Evolutionary conservation across 2,888 invertebrate species (phyloP).

Genomic region (Cheilosia soror): DNA sequence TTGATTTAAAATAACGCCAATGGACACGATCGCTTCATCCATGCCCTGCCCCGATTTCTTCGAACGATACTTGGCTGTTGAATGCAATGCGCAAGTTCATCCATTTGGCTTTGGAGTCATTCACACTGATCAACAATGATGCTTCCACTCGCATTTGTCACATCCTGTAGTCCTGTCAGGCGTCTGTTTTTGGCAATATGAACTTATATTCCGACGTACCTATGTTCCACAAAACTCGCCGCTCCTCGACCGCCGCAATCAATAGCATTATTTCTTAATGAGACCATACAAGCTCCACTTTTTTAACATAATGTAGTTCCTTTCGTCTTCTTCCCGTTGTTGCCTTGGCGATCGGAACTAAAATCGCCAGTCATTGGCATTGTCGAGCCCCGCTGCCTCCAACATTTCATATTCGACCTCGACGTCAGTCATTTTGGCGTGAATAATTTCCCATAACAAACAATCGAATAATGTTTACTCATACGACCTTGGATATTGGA

Average conservation of each 20-base stretch:
- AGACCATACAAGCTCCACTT: conserved; percentile 3
- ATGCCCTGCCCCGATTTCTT: not conserved
- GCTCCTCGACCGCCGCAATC: not conserved
- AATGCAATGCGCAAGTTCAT: conserved; percentile 6
- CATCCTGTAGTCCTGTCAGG: not conserved
- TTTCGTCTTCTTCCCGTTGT: conserved; percentile 3
- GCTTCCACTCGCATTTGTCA: conserved; percentile 1
- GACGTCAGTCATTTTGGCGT: conserved; percentile 1
- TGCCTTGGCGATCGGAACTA: not conserved
- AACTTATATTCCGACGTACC: not conserved
- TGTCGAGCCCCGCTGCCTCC: not conserved
- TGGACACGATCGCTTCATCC: not conserved
- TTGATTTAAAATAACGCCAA: conserved; percentile 3
- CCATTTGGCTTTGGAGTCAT: conserved; percentile 14
- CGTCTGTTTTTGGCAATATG: conserved; percentile 5
- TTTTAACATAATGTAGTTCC: conserved; percentile 13
- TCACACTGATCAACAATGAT: not conserved
- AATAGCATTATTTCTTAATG: conserved; percentile 3
- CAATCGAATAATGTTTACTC: too few species aligned
- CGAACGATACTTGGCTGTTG: conserved; percentile 8
- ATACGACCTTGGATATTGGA: too few species aligned
- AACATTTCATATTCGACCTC: not conserved
- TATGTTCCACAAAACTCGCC: not conserved
- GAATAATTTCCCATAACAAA: not conserved
- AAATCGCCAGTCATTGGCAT: too few species aligned